Percentiles rank a stretch among this genome's conserved stretches.
phyloP scores from a whole-genome alignment of 2,113 vertebrate genomes.

The Malurus cyaneus region DNA sequence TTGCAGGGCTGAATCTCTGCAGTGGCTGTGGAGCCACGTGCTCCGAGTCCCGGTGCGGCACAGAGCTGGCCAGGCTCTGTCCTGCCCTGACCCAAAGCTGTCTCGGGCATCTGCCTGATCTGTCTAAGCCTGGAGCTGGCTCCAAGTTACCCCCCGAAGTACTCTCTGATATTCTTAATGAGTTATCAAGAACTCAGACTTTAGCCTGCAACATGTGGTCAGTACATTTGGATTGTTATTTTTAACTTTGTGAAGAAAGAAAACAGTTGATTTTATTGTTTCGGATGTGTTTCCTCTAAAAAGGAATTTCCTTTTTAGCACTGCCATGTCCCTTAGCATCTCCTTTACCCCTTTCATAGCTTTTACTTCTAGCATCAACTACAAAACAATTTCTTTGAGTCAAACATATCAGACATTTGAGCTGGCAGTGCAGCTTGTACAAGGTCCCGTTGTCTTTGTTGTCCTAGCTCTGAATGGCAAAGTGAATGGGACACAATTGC shows the following conservation, averaged over 20 bases:
- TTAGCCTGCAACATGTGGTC: not conserved
- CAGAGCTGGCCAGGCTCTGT: accelerated
- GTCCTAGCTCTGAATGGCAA: not conserved
- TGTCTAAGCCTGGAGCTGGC: not conserved
- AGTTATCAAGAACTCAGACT: not conserved
- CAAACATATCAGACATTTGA: not conserved
- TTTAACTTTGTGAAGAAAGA: not conserved
- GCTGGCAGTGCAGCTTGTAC: not conserved
- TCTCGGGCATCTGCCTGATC: not conserved
- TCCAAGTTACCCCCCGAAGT: not conserved
- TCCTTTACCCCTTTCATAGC: not conserved
- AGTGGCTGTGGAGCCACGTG: not conserved
- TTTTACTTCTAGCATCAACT: not conserved
- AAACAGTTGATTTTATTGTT: not conserved
- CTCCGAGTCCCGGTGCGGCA: accelerated
- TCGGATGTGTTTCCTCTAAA: not conserved
- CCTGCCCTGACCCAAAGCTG: not conserved
- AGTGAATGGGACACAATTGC: not conserved
- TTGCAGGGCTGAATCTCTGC: accelerated
- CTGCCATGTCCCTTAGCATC: not conserved
- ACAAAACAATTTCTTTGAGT: not conserved
- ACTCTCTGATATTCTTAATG: not conserved
- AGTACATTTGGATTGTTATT: not conserved
- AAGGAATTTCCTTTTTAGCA: not conserved
- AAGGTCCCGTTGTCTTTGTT: not conserved